Percentiles rank a stretch among this genome's conserved stretches.
These are phyloP conservation scores for Chloroceryle aenea DNA, from an alignment of 2,113 vertebrate species.

Conservation along the genomic window DNA sequence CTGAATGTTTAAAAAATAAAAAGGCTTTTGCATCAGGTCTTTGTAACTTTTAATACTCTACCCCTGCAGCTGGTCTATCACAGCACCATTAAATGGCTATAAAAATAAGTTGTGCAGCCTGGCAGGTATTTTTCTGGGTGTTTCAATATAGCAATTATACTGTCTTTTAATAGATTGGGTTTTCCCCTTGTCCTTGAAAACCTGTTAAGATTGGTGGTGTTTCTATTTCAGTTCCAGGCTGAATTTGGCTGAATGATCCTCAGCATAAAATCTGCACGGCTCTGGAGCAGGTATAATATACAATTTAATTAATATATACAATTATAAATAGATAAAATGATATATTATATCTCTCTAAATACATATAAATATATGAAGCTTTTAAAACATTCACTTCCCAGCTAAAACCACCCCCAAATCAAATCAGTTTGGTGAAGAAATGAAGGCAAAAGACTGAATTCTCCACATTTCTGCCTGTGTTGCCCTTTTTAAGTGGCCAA, in stretches of 20 bases:
- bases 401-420: neutral
- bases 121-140: neutral
- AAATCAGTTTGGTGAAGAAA: neutral
- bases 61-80: neutral
- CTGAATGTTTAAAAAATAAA: neutral
- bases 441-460: neutral
- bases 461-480: accelerated
- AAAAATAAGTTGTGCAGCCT: neutral
- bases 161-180: neutral
- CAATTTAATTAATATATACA: no score
- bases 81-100: neutral
- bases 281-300: no score
- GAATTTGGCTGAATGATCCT: accelerated
- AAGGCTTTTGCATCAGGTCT: neutral
- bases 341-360: no score
- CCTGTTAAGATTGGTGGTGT: neutral
- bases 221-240: neutral
- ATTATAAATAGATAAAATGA: no score
- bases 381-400: neutral
- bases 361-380: neutral
- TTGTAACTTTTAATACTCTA: neutral
- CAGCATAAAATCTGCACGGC: neutral
- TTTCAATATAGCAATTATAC: accelerated
- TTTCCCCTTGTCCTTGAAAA: neutral
- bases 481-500: accelerated